These are phyloP conservation scores for Melieria picta DNA, from an alignment of 2,888 invertebrate genomes.

Conservation along the genomic window DNA sequence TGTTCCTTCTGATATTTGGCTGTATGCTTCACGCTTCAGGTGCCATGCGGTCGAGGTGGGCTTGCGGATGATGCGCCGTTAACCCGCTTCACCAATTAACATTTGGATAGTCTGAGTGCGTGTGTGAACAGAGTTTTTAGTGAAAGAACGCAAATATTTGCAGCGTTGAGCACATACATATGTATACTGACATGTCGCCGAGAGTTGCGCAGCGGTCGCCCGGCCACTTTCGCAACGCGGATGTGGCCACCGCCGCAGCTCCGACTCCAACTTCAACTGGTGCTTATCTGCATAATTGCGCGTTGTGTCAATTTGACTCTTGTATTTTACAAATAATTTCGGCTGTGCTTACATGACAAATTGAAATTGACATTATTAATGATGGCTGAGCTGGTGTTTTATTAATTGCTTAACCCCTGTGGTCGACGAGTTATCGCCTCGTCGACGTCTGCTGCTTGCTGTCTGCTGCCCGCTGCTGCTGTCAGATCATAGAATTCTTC, in stretches of 20 bases:
- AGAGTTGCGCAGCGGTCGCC: too few species aligned
- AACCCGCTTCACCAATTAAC: constrained; percentile 13
- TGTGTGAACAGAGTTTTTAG: too few species aligned
- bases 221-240: too few species aligned
- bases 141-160: constrained; percentile 8
- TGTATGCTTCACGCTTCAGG: too few species aligned
- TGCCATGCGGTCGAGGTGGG: too few species aligned
- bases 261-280: too few species aligned
- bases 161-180: too few species aligned
- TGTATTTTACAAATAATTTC: background rate
- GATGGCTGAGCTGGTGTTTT: constrained; percentile 56
- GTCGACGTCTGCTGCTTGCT: background rate
- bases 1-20: too few species aligned
- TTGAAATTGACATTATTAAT: constrained; percentile 49
- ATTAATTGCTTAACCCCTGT: constrained; percentile 47
- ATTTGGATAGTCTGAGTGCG: background rate
- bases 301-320: background rate
- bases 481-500: too few species aligned
- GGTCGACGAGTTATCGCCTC: background rate
- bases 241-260: too few species aligned
- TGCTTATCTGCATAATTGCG: constrained; percentile 1
- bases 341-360: constrained; percentile 22
- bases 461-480: too few species aligned
- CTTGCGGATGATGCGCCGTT: background rate
- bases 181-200: too few species aligned